These are phyloP conservation scores for Gracilinanus agilis DNA, from an alignment of 2,113 vertebrate species.

Conservation along the genomic window DNA sequence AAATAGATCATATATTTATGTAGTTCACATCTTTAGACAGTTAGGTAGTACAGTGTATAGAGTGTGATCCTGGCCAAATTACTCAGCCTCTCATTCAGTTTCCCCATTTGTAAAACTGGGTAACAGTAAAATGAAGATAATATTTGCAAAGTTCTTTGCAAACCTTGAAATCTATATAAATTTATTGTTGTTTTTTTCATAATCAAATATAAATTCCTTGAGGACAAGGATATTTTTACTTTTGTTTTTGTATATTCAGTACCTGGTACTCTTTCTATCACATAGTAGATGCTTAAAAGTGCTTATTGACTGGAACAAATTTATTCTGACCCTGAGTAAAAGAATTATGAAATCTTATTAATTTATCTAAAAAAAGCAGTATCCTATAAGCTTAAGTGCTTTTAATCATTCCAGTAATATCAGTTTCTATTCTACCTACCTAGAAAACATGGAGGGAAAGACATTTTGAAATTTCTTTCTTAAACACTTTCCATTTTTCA, in stretches of 20 bases:
- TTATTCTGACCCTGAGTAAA: background rate
- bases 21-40: background rate
- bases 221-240: no score
- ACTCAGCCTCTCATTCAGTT: background rate
- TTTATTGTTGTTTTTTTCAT: no score
- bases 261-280: background rate
- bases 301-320: background rate
- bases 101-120: background rate
- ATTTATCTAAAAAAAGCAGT: background rate
- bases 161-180: no score
- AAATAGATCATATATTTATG: background rate
- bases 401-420: background rate
- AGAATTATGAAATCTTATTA: background rate
- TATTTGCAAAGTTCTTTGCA: background rate
- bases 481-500: background rate
- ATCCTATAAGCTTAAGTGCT: background rate
- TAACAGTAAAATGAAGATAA: background rate
- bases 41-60: background rate
- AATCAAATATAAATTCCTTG: no score
- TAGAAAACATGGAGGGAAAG: background rate
- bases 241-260: background rate
- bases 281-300: background rate
- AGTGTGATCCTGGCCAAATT: background rate
- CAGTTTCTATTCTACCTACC: background rate
- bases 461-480: background rate